phyloP scores from a whole-genome alignment of 2,113 vertebrate genomes.

The Cheilinus undulatus region DNA sequence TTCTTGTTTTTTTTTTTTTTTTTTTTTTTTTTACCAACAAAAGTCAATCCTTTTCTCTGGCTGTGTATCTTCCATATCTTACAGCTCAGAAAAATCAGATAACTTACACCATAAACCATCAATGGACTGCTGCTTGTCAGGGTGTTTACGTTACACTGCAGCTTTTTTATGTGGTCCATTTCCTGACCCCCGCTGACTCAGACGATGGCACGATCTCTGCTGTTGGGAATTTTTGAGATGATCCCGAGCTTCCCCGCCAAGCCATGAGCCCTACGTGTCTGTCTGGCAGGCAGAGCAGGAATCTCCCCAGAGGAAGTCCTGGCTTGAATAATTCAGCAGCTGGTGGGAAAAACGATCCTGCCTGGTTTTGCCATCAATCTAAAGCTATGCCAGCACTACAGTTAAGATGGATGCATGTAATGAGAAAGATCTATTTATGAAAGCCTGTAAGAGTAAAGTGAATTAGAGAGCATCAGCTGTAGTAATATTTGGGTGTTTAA shows the following conservation, averaged over 20 bases:
- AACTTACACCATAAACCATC: not conserved
- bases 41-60: no score
- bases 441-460: not conserved
- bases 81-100: not conserved
- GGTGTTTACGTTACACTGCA: not conserved
- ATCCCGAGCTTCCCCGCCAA: slow-evolving; percentile 45
- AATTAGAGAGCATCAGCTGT: not conserved
- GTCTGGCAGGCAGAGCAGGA: slow-evolving; percentile 59
- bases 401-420: slow-evolving; percentile 31
- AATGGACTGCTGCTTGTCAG: slow-evolving; percentile 24
- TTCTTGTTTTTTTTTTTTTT: not conserved
- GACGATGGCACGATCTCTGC: slow-evolving; percentile 1
- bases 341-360: slow-evolving; percentile 75
- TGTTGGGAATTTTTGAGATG: slow-evolving; percentile 52
- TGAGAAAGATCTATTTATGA: slow-evolving; percentile 42
- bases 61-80: not conserved
- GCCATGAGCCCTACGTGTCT: slow-evolving; percentile 43
- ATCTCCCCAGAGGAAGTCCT: slow-evolving; percentile 66
- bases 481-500: not conserved
- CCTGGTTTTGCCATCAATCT: slow-evolving; percentile 66
- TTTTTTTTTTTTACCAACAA: slow-evolving; percentile 1
- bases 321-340: slow-evolving; percentile 80
- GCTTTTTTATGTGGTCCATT: slow-evolving; percentile 11
- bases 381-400: slow-evolving; percentile 51
- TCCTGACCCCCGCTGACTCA: slow-evolving; percentile 40